Percentiles rank a stretch among this genome's conserved stretches.
Evolutionary conservation across 2,113 vertebrate species (phyloP).

Genomic region (sheep (Ovis aries)): DNA sequence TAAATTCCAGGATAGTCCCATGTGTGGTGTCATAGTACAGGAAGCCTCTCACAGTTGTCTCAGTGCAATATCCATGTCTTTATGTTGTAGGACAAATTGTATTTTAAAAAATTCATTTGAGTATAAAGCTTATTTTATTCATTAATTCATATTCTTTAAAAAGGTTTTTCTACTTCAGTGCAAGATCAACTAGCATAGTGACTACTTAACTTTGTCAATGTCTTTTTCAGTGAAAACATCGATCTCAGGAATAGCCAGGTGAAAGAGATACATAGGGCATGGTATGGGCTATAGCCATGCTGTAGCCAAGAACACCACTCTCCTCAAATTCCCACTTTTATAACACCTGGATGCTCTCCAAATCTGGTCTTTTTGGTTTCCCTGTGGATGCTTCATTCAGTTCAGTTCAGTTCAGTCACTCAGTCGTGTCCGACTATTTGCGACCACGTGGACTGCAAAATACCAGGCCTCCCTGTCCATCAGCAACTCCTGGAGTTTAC

Average conservation of each 20-base stretch:
- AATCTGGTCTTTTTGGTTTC: not conserved
- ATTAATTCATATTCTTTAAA: not conserved
- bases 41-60: not conserved
- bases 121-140: not conserved
- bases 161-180: not conserved
- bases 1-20: not conserved
- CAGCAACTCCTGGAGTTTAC: not conserved
- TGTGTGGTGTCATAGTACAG: not conserved
- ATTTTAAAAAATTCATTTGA: not conserved
- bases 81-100: not conserved
- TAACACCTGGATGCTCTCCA: not conserved
- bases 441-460: not conserved
- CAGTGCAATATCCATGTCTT: not conserved
- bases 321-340: not conserved
- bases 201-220: not conserved
- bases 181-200: not conserved
- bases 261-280: not conserved
- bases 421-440: accelerated
- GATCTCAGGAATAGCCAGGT: not conserved
- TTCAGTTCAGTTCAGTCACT: not conserved
- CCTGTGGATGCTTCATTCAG: not conserved
- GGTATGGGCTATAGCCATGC: not conserved
- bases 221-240: not conserved
- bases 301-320: too few species aligned
- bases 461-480: not conserved